Evolutionary conservation across 2,797 vertebrate genomes (phyloP), one percentile per base, ranked within the genome.

Genomic region (Alosa sapidissima): DNA sequence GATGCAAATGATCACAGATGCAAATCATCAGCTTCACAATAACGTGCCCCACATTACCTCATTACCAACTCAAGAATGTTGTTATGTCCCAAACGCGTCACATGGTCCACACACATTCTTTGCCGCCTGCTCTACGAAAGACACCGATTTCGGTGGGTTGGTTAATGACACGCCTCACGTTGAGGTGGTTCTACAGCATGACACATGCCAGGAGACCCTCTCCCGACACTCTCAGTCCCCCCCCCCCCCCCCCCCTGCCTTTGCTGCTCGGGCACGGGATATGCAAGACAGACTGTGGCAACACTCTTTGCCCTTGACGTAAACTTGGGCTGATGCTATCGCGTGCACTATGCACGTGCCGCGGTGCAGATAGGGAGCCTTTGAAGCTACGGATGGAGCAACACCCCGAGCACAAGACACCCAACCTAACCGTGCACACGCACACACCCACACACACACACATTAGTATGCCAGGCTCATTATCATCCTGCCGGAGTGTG

Each of bases 391-490:
- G 78, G 68, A 75, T 9, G 58, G 51, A 24, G 65, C 49, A 47
- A 65, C 84, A 65, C 60, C 60, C 75, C 54, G 2, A 62, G 55
- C 55, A n/a, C 55, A 58, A 58, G 55, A 58, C 2, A 58, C 55
- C 55, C 55, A 58, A 21, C 55, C 55, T 58, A 58, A 58, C 41
- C 41, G 2, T 14, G 14, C 81, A 28, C 82, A 75, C 62, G 33
- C 28, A 68, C 24, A 14, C 24, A 33, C 62, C 2, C n/a, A 65
- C 62, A 51, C 83, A 62, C 84, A 87, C 65, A 81, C 58, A 81
- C 81, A 89, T 86, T 81, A 85, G 65, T 81, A 89, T 89, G 81
- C 85, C 78, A 68, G 87, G 54, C 85, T 89, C 88, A 89, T 89
- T 87, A 89, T 86, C 87, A 82, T 84, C 85, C 83, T 84, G 41